Percentiles rank a stretch among this genome's conserved stretches.
Conservation (phyloP, 2,113 vertebrate species). For the Butorides virescens region DNA sequence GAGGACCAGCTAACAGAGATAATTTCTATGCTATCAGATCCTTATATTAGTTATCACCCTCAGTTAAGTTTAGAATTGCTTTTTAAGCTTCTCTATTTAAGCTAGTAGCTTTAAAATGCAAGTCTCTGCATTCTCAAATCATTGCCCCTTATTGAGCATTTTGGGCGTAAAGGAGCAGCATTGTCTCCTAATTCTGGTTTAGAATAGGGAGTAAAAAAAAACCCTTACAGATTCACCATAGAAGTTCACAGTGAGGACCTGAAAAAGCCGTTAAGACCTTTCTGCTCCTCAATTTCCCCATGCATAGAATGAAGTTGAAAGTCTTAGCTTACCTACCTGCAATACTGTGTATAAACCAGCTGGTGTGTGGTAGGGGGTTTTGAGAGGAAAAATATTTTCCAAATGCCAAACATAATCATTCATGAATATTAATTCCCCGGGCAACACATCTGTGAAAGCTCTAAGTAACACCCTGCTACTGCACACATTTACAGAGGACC, state of each 20-base stretch:
- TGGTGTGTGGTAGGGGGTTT: not conserved
- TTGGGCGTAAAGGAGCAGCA: not conserved
- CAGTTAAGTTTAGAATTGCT: slow-evolving; percentile 50
- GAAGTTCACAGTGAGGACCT: not conserved
- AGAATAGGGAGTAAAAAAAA: not conserved
- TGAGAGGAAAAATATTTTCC: not conserved
- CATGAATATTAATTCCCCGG: not conserved
- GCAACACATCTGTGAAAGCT: not conserved
- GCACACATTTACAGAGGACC: not conserved
- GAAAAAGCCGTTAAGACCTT: not conserved
- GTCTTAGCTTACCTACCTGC: not conserved
- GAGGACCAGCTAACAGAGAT: slow-evolving; percentile 26
- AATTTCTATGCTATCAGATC: slow-evolving; percentile 45
- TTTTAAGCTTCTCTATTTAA: slow-evolving; percentile 47
- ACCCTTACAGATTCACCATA: not conserved
- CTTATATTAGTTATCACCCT: slow-evolving; percentile 30
- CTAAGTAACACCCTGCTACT: not conserved
- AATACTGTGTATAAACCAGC: not conserved
- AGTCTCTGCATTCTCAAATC: not conserved
- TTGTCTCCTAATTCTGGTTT: not conserved
- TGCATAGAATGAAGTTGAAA: not conserved
- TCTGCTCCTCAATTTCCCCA: not conserved
- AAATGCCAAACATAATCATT: not conserved
- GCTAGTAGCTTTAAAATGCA: not conserved
- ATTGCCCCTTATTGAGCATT: not conserved